Percentiles rank a stretch among this genome's conserved stretches.
Conservation (phyloP, 1,140 invertebrate genomes). For the Neuroterus valhalla region DNA sequence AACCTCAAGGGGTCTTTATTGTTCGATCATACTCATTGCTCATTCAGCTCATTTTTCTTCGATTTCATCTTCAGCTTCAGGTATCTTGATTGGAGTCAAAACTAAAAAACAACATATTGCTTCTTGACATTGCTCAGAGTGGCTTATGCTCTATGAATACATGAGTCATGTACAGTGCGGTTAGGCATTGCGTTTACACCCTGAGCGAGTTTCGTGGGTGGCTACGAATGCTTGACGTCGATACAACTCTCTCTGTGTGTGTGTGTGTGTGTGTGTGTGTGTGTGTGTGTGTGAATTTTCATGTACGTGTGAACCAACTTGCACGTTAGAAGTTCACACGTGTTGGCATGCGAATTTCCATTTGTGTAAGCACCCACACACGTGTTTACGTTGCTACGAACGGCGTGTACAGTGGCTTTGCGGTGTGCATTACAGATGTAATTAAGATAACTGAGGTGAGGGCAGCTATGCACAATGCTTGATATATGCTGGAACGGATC, state of each 20-base stretch:
- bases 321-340: background rate
- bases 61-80: too few species aligned
- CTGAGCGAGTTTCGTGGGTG: slow-evolving; percentile 5
- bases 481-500: slow-evolving; percentile 64
- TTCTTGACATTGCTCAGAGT: too few species aligned
- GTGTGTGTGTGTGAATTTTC: too few species aligned
- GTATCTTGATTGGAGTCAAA: too few species aligned
- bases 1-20: too few species aligned
- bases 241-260: background rate
- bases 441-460: slow-evolving; percentile 74
- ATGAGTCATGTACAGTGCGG: too few species aligned
- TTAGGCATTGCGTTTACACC: background rate
- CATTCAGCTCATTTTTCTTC: too few species aligned
- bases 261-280: too few species aligned
- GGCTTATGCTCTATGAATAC: too few species aligned
- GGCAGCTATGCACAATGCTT: slow-evolving; percentile 72
- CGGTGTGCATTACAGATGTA: slow-evolving; percentile 74
- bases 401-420: slow-evolving; percentile 57
- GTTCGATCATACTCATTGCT: too few species aligned
- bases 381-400: slow-evolving; percentile 45
- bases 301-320: slow-evolving; percentile 2
- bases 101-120: too few species aligned
- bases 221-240: slow-evolving; percentile 1
- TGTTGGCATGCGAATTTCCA: background rate
- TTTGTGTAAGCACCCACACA: background rate